Percentiles rank a stretch among this genome's conserved stretches.
Evolutionary conservation across 2,888 invertebrate genomes (phyloP).

Genomic region (Synanthedon andrenaeformis): DNA sequence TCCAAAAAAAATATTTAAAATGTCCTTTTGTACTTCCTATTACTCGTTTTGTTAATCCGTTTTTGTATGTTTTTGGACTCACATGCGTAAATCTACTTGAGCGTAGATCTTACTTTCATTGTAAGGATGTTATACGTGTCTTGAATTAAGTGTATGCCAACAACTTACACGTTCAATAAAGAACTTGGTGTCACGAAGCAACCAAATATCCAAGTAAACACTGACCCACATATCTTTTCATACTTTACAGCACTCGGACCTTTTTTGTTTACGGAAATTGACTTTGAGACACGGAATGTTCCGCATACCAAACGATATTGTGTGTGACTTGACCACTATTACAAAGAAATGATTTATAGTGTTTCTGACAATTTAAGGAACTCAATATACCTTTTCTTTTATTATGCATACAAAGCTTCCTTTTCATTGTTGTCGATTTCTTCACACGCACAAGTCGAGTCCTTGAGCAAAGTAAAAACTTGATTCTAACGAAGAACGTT

Average conservation of each 20-base stretch:
- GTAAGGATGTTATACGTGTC: constrained; percentile 30
- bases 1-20: too few species aligned
- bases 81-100: constrained; percentile 21
- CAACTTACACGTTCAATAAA: constrained; percentile 31
- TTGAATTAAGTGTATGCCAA: constrained; percentile 33
- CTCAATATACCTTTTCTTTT: too few species aligned
- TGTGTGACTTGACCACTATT: background rate
- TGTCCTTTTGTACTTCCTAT: too few species aligned
- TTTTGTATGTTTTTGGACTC: constrained; percentile 6
- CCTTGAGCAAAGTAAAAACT: too few species aligned
- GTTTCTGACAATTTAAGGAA: background rate
- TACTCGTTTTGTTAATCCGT: background rate
- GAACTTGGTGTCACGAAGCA: constrained; percentile 27
- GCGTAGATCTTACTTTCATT: constrained; percentile 21
- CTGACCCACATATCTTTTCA: constrained; percentile 13
- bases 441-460: too few species aligned
- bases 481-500: too few species aligned
- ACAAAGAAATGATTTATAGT: background rate
- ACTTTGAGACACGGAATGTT: constrained; percentile 3
- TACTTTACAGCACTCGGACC: constrained; percentile 7
- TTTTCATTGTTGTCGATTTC: too few species aligned
- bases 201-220: constrained; percentile 30
- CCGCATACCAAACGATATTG: constrained; percentile 3
- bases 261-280: constrained; percentile 4
- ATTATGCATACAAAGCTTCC: too few species aligned